A percentile compares a stretch with the other conserved stretches of the same genome.
phyloP scores from a whole-genome alignment of 92 coral and sea anemone genomes.

The Metridium senile region DNA sequence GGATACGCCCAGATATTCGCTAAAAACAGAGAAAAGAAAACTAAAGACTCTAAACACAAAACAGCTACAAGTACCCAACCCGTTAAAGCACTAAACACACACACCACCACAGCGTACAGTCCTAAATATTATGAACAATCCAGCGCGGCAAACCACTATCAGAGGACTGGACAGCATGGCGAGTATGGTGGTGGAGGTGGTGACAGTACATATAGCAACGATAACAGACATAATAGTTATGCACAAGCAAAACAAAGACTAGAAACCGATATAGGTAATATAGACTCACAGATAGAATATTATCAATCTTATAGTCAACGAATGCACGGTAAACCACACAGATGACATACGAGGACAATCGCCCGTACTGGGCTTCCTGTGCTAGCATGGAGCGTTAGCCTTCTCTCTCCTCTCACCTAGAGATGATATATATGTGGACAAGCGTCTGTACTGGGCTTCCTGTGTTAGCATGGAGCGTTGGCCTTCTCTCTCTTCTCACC shows the following conservation, averaged over 20 bases:
- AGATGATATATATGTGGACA: not conserved
- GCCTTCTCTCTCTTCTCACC: too few species aligned
- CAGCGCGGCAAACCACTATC: not conserved
- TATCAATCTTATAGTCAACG: not conserved
- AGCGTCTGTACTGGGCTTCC: not conserved
- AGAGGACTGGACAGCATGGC: not conserved
- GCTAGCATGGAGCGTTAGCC: not conserved
- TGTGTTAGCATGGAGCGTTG: not conserved
- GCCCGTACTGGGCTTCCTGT: not conserved
- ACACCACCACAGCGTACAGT: not conserved
- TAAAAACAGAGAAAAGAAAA: conserved; percentile 74
- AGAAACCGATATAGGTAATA: conserved; percentile 1
- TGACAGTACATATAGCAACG: not conserved
- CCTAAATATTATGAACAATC: conserved; percentile 4
- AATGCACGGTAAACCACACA: conserved; percentile 22
- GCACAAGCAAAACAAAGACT: conserved; percentile 7
- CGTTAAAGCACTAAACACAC: conserved; percentile 20
- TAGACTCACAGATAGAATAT: conserved; percentile 28
- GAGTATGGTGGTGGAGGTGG: not conserved
- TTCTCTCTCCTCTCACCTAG: too few species aligned
- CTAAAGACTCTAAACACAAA: conserved; percentile 35
- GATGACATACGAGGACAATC: conserved; percentile 10
- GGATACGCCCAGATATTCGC: conserved; percentile 91
- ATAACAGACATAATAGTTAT: not conserved
- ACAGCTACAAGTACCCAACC: conserved; percentile 12